Conservation (phyloP, 2,113 vertebrate species). For the Nesogale talazaci region DNA sequence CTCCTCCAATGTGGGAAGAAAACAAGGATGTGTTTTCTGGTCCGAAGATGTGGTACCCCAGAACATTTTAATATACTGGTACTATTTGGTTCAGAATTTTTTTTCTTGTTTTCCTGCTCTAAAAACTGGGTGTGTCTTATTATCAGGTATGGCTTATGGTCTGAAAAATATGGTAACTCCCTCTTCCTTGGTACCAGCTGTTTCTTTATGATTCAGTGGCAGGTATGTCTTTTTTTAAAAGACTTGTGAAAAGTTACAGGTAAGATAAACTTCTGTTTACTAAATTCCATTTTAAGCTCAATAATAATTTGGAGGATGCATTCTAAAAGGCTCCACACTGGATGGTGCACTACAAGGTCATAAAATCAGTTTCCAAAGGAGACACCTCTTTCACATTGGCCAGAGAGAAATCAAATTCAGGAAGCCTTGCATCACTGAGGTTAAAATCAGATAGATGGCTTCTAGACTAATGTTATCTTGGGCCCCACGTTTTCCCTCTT, state of each 20-base stretch:
- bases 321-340: not conserved
- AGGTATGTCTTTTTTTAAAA: not conserved
- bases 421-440: not conserved
- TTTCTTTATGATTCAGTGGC: constrained; percentile 9
- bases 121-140: too few relatives aligned
- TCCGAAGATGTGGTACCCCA: too few relatives aligned
- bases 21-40: too few relatives aligned
- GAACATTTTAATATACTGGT: too few relatives aligned
- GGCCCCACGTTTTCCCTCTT: not conserved
- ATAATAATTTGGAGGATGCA: not conserved
- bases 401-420: not conserved
- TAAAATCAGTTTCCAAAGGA: not conserved
- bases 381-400: not conserved
- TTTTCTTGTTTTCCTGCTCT: too few relatives aligned
- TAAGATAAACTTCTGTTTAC: not conserved
- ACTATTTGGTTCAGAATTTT: too few relatives aligned
- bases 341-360: not conserved
- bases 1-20: too few relatives aligned
- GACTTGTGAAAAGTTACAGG: not conserved
- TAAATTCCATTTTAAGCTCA: constrained; percentile 34
- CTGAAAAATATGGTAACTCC: too few relatives aligned
- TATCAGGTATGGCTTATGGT: too few relatives aligned
- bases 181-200: constrained; percentile 14
- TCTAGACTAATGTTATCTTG: not conserved
- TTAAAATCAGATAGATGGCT: not conserved